These are phyloP conservation scores for Polypterus bichir DNA, from an alignment of 2,113 vertebrate species.

Conservation along the genomic window DNA sequence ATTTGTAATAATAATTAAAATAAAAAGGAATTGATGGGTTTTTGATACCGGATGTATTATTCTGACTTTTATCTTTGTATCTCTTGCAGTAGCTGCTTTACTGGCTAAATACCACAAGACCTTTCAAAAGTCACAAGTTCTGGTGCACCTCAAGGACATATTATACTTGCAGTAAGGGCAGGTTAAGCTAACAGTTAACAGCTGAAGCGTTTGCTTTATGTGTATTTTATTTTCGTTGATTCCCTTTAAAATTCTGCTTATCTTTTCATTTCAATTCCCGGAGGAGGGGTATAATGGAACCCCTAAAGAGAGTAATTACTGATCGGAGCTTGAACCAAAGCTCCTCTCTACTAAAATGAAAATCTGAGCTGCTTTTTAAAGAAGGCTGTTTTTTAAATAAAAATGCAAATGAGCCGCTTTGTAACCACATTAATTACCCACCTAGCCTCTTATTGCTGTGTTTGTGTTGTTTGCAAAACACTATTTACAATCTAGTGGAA, in stretches of 20 bases:
- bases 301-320: slow-evolving; percentile 77
- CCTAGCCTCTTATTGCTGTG: slow-evolving; percentile 88
- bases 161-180: slow-evolving; percentile 34
- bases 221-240: slow-evolving; percentile 77
- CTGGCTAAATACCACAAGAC: no score
- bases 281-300: slow-evolving; percentile 77
- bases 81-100: no score
- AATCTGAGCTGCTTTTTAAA: slow-evolving; percentile 75
- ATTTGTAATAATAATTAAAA: no score
- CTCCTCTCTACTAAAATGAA: slow-evolving; percentile 61
- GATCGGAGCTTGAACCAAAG: slow-evolving; percentile 73
- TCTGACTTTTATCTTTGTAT: no score
- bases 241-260: slow-evolving; percentile 97
- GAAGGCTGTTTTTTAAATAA: slow-evolving; percentile 73
- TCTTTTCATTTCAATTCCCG: slow-evolving; percentile 80
- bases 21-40: no score
- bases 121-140: no score
- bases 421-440: slow-evolving; percentile 96
- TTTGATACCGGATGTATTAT: no score
- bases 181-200: slow-evolving; percentile 54
- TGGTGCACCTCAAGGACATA: slow-evolving; percentile 13
- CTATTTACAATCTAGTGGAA: slow-evolving; percentile 77
- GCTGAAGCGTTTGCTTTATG: slow-evolving; percentile 27
- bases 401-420: slow-evolving; percentile 98
- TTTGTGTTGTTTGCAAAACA: slow-evolving; percentile 87